Conservation (phyloP, 2,797 vertebrate genomes). For the Arremon aurantiirostris region DNA sequence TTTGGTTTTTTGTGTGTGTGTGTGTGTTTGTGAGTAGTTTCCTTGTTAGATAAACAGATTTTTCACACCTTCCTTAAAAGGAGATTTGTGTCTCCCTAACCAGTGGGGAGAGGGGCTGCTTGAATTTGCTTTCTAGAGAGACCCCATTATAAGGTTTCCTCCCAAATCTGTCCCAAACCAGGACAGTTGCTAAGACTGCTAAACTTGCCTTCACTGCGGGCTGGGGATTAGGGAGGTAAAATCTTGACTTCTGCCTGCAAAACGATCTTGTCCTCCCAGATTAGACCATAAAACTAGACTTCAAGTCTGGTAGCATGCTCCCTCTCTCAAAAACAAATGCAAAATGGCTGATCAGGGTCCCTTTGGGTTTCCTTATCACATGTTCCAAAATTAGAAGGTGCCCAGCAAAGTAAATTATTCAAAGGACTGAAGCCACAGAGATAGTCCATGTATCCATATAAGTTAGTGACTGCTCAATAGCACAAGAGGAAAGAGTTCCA, state of each 20-base stretch:
- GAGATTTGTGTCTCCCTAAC: rapidly evolving
- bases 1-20: background rate
- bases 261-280: background rate
- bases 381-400: background rate
- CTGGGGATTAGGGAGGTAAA: background rate
- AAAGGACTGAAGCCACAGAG: background rate
- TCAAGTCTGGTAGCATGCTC: background rate
- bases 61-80: background rate
- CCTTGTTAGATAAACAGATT: rapidly evolving
- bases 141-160: background rate
- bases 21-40: background rate
- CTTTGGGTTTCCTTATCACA: background rate
- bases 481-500: background rate
- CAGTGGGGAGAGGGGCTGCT: rapidly evolving
- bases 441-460: background rate
- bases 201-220: background rate
- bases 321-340: background rate
- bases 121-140: background rate
- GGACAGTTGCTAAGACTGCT: background rate
- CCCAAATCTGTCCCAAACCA: background rate
- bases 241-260: background rate
- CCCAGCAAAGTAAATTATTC: background rate
- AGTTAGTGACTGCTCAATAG: background rate
- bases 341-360: background rate
- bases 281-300: background rate